Conservation (phyloP, 2,888 invertebrate genomes). For the Pammene aurita region DNA sequence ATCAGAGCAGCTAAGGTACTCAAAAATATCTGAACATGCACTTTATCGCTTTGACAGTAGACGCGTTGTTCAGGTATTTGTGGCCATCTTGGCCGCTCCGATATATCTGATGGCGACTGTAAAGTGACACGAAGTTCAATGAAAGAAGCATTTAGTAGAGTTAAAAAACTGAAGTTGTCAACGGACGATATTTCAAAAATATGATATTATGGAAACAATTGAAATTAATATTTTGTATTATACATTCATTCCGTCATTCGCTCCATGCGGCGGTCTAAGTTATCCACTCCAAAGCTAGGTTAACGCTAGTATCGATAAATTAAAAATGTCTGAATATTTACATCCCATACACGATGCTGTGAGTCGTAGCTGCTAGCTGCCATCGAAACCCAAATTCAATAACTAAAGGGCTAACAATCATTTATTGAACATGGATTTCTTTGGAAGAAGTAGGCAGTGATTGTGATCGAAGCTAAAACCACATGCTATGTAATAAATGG, state of each 20-base stretch:
- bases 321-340: slow-evolving; percentile 69
- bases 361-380: slow-evolving; percentile 49
- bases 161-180: neutral
- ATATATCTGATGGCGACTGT: no score
- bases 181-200: neutral
- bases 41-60: no score
- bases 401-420: neutral
- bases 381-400: slow-evolving; percentile 1
- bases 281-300: slow-evolving; percentile 70
- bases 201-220: neutral
- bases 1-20: no score
- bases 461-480: slow-evolving; percentile 6
- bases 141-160: neutral
- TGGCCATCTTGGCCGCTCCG: no score
- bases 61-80: no score
- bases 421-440: slow-evolving; percentile 4
- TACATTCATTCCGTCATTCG: slow-evolving; percentile 7
- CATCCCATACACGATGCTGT: slow-evolving; percentile 51
- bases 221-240: neutral
- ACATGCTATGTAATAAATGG: slow-evolving; percentile 4
- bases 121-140: neutral
- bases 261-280: slow-evolving; percentile 65
- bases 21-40: no score
- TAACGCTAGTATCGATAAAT: slow-evolving; percentile 73
- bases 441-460: slow-evolving; percentile 3